phyloP scores from a whole-genome alignment of 2,888 invertebrate species.

The Gonocerus acuteangulatus region DNA sequence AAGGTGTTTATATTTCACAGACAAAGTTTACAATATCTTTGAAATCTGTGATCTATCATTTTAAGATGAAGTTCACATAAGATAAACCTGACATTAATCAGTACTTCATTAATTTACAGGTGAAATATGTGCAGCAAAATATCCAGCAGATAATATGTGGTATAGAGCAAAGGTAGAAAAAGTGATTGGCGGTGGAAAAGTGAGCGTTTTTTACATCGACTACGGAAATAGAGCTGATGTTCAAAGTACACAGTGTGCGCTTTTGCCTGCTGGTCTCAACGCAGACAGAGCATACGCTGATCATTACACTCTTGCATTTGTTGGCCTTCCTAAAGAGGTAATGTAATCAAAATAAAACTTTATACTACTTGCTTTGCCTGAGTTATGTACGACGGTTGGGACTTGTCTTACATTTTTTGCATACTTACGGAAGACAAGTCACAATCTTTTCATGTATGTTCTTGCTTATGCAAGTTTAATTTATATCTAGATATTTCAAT shows the following conservation, averaged over 20 bases:
- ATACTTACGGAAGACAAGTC: too few species aligned
- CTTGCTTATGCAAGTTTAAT: too few species aligned
- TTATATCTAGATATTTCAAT: too few species aligned
- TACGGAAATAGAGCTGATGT: conserved; percentile 87
- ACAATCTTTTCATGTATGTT: too few species aligned
- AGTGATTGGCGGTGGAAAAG: conserved; percentile 62
- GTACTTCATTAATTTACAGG: conserved; percentile 44
- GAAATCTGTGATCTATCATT: too few species aligned
- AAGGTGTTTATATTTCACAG: too few species aligned
- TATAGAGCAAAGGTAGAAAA: conserved; percentile 91
- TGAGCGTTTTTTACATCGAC: conserved; percentile 82
- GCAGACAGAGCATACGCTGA: conserved; percentile 70
- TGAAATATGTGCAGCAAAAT: conserved; percentile 85
- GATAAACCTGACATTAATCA: too few species aligned
- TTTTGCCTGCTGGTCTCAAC: conserved; percentile 65
- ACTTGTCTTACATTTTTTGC: too few species aligned
- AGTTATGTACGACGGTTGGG: neutral
- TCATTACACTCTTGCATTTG: conserved; percentile 80
- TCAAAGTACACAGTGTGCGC: conserved; percentile 61
- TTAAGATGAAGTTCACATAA: too few species aligned
- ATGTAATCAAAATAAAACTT: too few species aligned
- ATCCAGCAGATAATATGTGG: conserved; percentile 85
- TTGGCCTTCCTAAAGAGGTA: conserved; percentile 76
- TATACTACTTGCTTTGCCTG: neutral
- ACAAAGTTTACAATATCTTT: too few species aligned